Evolutionary conservation across 2,888 invertebrate genomes (phyloP).

Genomic region (Autographa pulchrina): DNA sequence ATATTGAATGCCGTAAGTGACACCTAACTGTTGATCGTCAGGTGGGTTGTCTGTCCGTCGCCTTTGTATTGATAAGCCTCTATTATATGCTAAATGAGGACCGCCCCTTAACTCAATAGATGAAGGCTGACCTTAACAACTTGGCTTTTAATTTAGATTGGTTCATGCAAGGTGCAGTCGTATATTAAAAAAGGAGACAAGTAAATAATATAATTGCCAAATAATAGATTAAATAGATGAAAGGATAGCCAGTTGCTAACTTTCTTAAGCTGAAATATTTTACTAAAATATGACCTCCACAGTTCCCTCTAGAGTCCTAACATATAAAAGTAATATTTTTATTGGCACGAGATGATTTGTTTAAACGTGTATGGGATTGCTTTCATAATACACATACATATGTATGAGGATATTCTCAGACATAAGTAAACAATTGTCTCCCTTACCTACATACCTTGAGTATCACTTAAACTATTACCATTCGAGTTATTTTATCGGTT

Average conservation of each 20-base stretch:
- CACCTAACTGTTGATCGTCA: constrained; percentile 18
- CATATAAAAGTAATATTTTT: not conserved
- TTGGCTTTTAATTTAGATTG: constrained; percentile 6
- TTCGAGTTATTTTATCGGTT: constrained; percentile 27
- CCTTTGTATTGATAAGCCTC: constrained; percentile 48
- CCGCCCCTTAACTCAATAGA: constrained; percentile 46
- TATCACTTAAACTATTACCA: constrained; percentile 9
- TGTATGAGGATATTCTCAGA: constrained; percentile 27
- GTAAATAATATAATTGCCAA: not conserved
- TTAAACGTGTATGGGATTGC: constrained; percentile 8
- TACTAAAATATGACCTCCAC: not conserved
- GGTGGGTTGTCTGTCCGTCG: constrained; percentile 33
- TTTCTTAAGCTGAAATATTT: not conserved
- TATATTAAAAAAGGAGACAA: not conserved
- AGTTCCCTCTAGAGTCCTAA: too few species aligned
- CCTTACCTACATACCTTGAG: constrained; percentile 28
- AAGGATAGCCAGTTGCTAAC: not conserved
- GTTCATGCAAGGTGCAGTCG: not conserved
- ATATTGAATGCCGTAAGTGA: constrained; percentile 1
- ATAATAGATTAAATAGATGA: not conserved
- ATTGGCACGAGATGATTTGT: constrained; percentile 3
- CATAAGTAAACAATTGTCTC: constrained; percentile 26
- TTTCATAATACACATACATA: not conserved
- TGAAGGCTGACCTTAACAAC: constrained; percentile 35
- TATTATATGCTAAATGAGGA: constrained; percentile 55